Conservation (phyloP, 2,113 vertebrate genomes). For the Hyaena hyaena region DNA sequence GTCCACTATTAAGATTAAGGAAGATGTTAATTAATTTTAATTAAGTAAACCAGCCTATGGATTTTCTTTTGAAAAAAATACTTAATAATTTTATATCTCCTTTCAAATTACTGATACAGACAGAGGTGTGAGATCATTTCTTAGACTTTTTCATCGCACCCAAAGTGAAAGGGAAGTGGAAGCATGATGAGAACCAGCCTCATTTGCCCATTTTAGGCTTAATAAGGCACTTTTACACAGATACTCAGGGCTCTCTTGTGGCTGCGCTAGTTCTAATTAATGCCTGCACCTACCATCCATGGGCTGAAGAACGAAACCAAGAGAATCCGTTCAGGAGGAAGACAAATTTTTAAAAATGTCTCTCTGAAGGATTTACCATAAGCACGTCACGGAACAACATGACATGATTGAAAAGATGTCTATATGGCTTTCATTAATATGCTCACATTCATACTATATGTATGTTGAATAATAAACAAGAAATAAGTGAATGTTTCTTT, state of each 20-base stretch:
- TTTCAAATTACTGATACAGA: conserved; percentile 58
- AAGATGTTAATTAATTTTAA: conserved; percentile 41
- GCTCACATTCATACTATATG: background rate
- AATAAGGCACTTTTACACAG: conserved; percentile 78
- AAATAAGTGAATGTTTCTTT: conserved; percentile 75
- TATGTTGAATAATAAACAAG: conserved; percentile 75
- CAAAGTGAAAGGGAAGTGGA: conserved; percentile 67
- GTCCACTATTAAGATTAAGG: background rate
- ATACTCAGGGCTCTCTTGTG: conserved; percentile 62
- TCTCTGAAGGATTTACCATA: background rate
- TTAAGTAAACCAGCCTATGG: conserved; percentile 50
- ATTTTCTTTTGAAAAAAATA: background rate
- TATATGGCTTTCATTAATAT: background rate
- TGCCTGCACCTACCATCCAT: conserved; percentile 55
- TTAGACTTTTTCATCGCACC: conserved; percentile 62
- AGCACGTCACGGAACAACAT: background rate
- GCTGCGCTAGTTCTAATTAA: conserved; percentile 81
- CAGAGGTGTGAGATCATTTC: conserved; percentile 81
- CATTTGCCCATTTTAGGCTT: conserved; percentile 78
- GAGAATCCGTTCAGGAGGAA: background rate
- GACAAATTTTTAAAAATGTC: background rate
- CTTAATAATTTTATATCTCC: conserved; percentile 63
- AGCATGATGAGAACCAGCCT: conserved; percentile 68
- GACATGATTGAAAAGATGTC: background rate
- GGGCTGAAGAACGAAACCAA: background rate